Base-by-base conservation (phyloP, 2,797 vertebrate species). In the Sparidentex hasta region DNA sequence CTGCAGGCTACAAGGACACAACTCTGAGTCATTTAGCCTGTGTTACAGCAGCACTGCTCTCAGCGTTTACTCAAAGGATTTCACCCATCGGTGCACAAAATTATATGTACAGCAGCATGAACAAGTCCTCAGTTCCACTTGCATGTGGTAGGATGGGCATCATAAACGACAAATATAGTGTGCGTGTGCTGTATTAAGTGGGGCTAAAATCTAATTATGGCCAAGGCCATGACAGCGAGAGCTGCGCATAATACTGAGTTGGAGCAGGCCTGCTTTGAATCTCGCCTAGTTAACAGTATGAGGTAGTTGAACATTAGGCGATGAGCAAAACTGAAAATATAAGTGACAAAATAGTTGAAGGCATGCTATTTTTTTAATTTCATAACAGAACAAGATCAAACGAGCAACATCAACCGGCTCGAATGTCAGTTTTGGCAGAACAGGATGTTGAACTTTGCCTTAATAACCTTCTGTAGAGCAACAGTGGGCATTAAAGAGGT, bases 1-100 rank as follows among this genome's bases (percentile, higher is more conserved):
- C 76, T 70, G 58, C 85, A 47, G 86, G 76, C 85, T 71, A 78
- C 66, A 55, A 29, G 16, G 71, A 81, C 70, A 55, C 70, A 80
- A 25, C 61, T 68, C 71, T 70, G 77, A 79, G 75, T 84, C 78
- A 84, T 64, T 67, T n/a, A 65, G 74, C 17, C 47, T 64, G 63
- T 50, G 55, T 73, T 50, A 51, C 50, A 58, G 69, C 67, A 67
- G 59, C 50, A 71, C 23, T 5, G 56, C 68, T 80, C 57, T 21
- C 58, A 61, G 43, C 3, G 6, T 81, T 78, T 64, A 57, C 72
- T 76, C 55, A 44, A 13, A 75, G 56, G 66, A 84, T 80, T 85
- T 81, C 68, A 78, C 54, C 54, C 71, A 83, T 57, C 38, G 33
- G 43, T 27, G 52, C 55, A 81, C 63, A 78, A 58, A 62, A 76